Evolutionary conservation across 35 echinoderm and acorn worm genomes (phyloP), one percentile per base, ranked within the genome.

Genomic region (Eucidaris tribuloides): DNA sequence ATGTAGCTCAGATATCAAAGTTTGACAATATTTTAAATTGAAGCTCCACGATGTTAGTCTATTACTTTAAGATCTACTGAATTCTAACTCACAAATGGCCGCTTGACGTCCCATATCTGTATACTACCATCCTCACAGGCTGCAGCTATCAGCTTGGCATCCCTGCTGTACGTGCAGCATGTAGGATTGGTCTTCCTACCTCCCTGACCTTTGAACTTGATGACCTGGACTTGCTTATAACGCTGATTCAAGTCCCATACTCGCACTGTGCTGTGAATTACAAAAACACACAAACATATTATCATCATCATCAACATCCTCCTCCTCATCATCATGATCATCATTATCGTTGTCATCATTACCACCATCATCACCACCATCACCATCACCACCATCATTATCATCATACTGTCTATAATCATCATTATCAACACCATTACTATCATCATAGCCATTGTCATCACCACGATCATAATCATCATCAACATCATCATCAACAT

Each of bases 31-130:
- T n/a, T n/a, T n/a, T n/a, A n/a, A n/a, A n/a, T n/a, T n/a, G n/a
- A n/a, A n/a, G n/a, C n/a, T n/a, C n/a, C n/a, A n/a, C n/a, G n/a
- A n/a, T n/a, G n/a, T n/a, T n/a, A n/a, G n/a, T n/a, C n/a, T n/a
- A n/a, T n/a, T n/a, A n/a, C n/a, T n/a, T n/a, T n/a, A n/a, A n/a
- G n/a, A n/a, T n/a, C n/a, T n/a, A n/a, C n/a, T n/a, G n/a, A n/a
- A n/a, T n/a, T n/a, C 17, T 17, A 18, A 89, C 91, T 94, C 71
- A 94, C 91, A 62, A 91, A 96, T 72, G 84, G 89, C 83, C 86
- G 92, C 71, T 84, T 97, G 13, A 92, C 56, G 65, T 97, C 94
- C 94, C 94, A 97, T 2, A 97, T 46, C 38, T 97, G 94, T 18
- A 97, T 83, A 39, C 79, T 92, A 14, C 94, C 94, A 81, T 97